Evolutionary conservation across 2,113 vertebrate species (phyloP).

Genomic region (Cyanoliseus patagonus): DNA sequence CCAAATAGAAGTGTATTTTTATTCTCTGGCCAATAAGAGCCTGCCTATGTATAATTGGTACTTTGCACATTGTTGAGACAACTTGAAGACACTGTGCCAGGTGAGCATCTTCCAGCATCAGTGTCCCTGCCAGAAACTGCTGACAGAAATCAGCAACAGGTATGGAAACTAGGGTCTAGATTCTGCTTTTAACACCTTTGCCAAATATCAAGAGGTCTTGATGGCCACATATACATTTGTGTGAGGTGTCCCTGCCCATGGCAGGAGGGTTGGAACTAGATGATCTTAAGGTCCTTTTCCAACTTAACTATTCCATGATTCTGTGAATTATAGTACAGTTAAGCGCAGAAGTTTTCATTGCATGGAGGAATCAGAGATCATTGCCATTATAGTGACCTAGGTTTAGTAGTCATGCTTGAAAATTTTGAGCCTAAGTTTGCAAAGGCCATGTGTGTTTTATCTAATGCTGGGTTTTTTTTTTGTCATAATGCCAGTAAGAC

Average conservation of each 20-base stretch:
- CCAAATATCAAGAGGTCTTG: not conserved
- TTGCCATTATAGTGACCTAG: not conserved
- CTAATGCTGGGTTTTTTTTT: not conserved
- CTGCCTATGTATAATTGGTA: not conserved
- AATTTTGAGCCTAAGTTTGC: not conserved
- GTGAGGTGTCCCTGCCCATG: too few relatives aligned
- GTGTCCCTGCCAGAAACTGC: not conserved
- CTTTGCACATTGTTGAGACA: not conserved
- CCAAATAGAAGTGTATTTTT: not conserved
- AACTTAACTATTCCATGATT: too few relatives aligned
- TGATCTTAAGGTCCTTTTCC: too few relatives aligned
- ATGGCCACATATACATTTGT: not conserved
- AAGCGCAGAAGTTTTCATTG: not conserved
- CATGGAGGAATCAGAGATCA: not conserved
- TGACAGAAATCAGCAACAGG: not conserved
- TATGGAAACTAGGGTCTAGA: not conserved
- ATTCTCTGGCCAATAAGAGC: not conserved
- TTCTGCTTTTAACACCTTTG: not conserved
- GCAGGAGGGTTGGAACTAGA: too few relatives aligned
- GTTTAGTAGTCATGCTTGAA: not conserved
- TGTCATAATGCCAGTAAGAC: not conserved
- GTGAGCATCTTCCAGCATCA: not conserved
- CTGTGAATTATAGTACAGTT: not conserved
- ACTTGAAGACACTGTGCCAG: not conserved
- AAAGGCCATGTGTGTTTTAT: not conserved